Evolutionary conservation across 2,888 invertebrate species (phyloP).

Genomic region (Strigamia transsilvanica): DNA sequence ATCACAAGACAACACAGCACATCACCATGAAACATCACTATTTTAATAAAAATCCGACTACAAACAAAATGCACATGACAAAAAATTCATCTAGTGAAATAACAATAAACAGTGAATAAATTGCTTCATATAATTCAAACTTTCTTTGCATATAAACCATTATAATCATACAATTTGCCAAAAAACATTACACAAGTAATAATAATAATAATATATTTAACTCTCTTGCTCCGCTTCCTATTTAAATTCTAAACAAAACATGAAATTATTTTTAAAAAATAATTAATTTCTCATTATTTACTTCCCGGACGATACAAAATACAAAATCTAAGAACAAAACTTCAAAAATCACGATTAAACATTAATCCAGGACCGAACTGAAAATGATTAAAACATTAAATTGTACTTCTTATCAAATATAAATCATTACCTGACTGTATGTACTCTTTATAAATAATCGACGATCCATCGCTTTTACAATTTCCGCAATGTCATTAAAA

Average conservation of each 20-base stretch:
- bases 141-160: not conserved
- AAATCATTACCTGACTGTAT: not conserved
- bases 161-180: not conserved
- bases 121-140: not conserved
- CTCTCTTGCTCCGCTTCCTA: too few species aligned
- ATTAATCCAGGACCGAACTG: too few species aligned
- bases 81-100: not conserved
- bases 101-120: slow-evolving; percentile 32
- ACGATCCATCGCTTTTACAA: not conserved
- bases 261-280: too few species aligned
- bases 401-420: not conserved
- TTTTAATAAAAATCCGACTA: slow-evolving; percentile 15
- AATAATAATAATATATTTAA: not conserved
- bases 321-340: too few species aligned
- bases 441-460: not conserved
- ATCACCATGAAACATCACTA: not conserved
- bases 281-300: too few species aligned
- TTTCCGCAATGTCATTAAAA: too few species aligned
- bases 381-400: too few species aligned
- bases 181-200: not conserved
- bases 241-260: too few species aligned
- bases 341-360: too few species aligned
- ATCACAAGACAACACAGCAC: not conserved
- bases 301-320: too few species aligned
- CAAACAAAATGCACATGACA: slow-evolving; percentile 2